Evolutionary conservation across 2,888 invertebrate species (phyloP).

Genomic region (Arctia plantaginis): DNA sequence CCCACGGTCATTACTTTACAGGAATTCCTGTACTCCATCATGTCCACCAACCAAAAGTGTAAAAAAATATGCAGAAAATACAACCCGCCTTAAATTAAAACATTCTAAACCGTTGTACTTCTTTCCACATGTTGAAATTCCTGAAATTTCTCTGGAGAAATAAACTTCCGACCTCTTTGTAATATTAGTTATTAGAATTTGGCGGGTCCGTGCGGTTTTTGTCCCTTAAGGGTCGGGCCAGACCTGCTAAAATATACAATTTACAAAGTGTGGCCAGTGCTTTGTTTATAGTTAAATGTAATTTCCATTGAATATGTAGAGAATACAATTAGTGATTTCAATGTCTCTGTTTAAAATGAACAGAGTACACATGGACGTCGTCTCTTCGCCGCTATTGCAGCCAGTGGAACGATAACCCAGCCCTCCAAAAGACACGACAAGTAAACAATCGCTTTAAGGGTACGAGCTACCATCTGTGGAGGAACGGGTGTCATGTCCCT

Average conservation of each 20-base stretch:
- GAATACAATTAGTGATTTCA: background rate
- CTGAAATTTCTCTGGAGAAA: slow-evolving; percentile 14
- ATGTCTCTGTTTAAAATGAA: too few species aligned
- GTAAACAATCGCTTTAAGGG: too few species aligned
- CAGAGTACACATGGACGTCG: too few species aligned
- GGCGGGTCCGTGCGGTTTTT: slow-evolving; percentile 3
- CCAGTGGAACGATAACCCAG: too few species aligned
- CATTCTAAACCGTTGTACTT: background rate
- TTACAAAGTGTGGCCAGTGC: background rate
- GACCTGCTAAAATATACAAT: background rate
- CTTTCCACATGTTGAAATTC: background rate
- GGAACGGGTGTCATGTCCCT: too few species aligned
- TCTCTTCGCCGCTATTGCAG: too few species aligned
- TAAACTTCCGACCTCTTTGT: slow-evolving; percentile 3
- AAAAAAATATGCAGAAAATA: background rate
- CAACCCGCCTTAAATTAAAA: background rate
- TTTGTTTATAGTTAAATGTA: background rate
- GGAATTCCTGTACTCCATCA: too few species aligned
- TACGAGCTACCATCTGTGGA: too few species aligned
- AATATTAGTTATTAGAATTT: slow-evolving; percentile 9
- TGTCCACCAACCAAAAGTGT: too few species aligned
- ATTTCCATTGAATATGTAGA: background rate
- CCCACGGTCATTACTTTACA: too few species aligned
- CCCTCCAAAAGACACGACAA: too few species aligned
- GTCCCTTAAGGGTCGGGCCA: background rate